These are phyloP conservation scores for Gadus chalcogrammus DNA, from an alignment of 2,113 vertebrate genomes.

Conservation along the genomic window DNA sequence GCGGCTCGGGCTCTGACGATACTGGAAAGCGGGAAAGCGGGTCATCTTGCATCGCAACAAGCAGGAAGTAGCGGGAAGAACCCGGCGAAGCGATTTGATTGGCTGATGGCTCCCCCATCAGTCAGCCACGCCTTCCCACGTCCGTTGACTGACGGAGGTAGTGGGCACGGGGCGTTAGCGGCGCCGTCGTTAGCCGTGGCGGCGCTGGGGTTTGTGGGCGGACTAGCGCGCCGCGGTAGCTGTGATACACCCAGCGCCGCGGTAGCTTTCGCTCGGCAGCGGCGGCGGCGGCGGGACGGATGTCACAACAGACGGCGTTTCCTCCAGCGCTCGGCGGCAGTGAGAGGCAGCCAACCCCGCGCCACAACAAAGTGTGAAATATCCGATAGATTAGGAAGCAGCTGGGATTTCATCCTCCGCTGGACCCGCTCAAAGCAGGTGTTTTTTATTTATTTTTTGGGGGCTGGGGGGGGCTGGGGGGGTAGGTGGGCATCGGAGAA, in stretches of 20 bases:
- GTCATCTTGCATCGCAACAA: no score
- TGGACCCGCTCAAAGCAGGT: slow-evolving; percentile 39
- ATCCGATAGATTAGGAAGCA: slow-evolving; percentile 47
- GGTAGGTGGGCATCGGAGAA: slow-evolving; percentile 32
- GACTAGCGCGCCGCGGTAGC: background rate
- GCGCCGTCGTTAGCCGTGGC: background rate
- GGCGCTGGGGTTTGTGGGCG: background rate
- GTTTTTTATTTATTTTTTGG: slow-evolving; percentile 14
- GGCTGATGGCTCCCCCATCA: no score
- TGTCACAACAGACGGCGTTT: slow-evolving; percentile 16
- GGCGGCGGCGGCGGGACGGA: background rate
- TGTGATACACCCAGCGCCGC: no score
- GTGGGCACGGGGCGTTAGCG: no score
- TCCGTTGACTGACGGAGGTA: no score
- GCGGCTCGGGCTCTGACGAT: no score
- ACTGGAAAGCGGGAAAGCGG: no score
- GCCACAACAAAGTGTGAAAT: slow-evolving; percentile 38
- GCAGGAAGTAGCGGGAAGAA: no score
- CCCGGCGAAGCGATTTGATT: no score
- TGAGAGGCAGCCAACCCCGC: slow-evolving; percentile 22
- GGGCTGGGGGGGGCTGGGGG: slow-evolving; percentile 2
- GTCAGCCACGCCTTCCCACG: no score
- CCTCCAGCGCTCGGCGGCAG: slow-evolving; percentile 7
- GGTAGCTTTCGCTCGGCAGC: slow-evolving; percentile 10
- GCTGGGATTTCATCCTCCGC: slow-evolving; percentile 44